These are phyloP conservation scores for Aphidius ervi DNA, from an alignment of 1,140 invertebrate species.

Conservation along the genomic window DNA sequence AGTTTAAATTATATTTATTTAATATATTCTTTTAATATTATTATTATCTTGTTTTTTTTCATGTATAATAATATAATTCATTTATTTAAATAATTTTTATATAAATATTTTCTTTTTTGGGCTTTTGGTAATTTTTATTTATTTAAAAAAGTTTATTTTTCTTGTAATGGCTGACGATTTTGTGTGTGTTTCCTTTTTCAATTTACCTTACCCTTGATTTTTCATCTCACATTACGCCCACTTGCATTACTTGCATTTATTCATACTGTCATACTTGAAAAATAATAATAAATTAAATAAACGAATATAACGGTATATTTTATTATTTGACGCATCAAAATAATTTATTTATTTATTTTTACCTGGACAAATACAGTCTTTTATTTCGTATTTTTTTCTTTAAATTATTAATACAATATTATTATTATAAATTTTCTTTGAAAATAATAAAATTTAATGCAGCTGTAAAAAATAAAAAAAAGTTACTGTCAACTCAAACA, in stretches of 20 bases:
- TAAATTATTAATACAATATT: background rate
- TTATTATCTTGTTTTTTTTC: too few relatives aligned
- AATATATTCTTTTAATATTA: too few relatives aligned
- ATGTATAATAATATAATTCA: too few relatives aligned
- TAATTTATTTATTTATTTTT: background rate
- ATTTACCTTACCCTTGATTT: constrained; percentile 9
- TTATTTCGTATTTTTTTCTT: background rate
- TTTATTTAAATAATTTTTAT: too few relatives aligned
- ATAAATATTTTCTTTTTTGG: too few relatives aligned
- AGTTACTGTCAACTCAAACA: constrained; percentile 3
- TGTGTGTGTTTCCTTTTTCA: background rate
- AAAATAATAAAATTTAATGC: background rate
- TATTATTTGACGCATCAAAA: background rate
- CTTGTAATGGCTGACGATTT: constrained; percentile 1
- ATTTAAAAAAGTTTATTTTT: too few relatives aligned
- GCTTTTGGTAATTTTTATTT: too few relatives aligned
- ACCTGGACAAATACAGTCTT: background rate
- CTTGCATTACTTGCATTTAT: constrained; percentile 3
- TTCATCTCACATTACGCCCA: constrained; percentile 4
- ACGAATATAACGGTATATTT: background rate
- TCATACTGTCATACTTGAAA: background rate
- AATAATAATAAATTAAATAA: background rate
- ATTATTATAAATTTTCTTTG: background rate
- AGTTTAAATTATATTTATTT: too few relatives aligned
- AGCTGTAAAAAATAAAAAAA: background rate